Percentiles rank a stretch among this genome's conserved stretches.
These are phyloP conservation scores for Schmidtea mediterranea DNA, from an alignment of 1,140 invertebrate species.

Conservation along the genomic window DNA sequence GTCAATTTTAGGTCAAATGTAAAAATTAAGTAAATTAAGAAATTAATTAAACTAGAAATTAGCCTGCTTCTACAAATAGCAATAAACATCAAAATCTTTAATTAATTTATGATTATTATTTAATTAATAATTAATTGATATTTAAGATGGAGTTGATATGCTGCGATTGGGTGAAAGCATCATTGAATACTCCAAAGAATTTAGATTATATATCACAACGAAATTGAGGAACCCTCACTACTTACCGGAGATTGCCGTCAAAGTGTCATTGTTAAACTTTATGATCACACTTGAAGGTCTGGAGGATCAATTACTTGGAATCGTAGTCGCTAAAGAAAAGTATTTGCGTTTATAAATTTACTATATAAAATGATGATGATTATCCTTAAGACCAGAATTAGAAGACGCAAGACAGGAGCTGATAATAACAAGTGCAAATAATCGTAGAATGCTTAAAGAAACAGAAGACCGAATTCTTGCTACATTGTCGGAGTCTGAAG, in stretches of 20 bases:
- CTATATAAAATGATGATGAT: slow-evolving; percentile 12
- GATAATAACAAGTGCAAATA: slow-evolving; percentile 25
- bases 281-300: slow-evolving; percentile 29
- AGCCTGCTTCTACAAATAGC: too few species aligned
- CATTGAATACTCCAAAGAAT: slow-evolving; percentile 25
- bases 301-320: slow-evolving; percentile 28
- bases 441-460: slow-evolving; percentile 24
- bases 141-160: slow-evolving; percentile 3
- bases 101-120: too few species aligned
- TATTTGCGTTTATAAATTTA: not conserved
- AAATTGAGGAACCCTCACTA: slow-evolving; percentile 28
- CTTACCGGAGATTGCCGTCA: slow-evolving; percentile 26
- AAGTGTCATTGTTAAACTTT: slow-evolving; percentile 28
- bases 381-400: slow-evolving; percentile 21
- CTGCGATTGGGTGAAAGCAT: slow-evolving; percentile 24
- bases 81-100: too few species aligned
- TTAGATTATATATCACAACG: slow-evolving; percentile 27
- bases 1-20: too few species aligned
- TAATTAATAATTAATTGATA: too few species aligned
- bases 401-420: slow-evolving; percentile 26
- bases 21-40: too few species aligned
- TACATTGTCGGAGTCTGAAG: slow-evolving; percentile 25
- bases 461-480: slow-evolving; percentile 28
- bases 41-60: too few species aligned
- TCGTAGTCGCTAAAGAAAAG: slow-evolving; percentile 29